Evolutionary conservation across 1,140 invertebrate genomes (phyloP).

Genomic region (Microplitis demolitor): DNA sequence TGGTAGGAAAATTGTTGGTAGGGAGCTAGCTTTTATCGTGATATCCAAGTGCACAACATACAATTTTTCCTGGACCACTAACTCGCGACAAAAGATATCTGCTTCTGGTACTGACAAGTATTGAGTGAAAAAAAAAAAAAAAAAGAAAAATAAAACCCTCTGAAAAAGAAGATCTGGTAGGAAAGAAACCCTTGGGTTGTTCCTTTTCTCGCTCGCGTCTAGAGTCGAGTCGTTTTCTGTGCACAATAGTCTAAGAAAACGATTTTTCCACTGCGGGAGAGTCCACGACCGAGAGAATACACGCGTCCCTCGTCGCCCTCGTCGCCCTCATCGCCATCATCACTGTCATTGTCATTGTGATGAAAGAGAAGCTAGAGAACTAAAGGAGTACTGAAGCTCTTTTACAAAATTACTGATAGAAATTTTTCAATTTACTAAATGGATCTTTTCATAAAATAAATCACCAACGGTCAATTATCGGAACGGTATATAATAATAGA

Average conservation of each 20-base stretch:
- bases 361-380: background rate
- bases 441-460: conserved; percentile 46
- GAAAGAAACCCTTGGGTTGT: conserved; percentile 31
- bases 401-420: conserved; percentile 53
- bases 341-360: conserved; percentile 1
- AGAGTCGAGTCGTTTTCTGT: conserved; percentile 13
- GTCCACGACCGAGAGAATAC: conserved; percentile 37
- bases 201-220: conserved; percentile 28
- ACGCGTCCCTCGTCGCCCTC: background rate
- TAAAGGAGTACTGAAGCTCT: background rate
- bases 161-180: conserved; percentile 26
- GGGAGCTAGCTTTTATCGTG: conserved; percentile 38
- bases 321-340: background rate
- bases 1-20: background rate
- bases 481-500: background rate
- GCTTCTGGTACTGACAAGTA: conserved; percentile 60
- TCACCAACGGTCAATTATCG: conserved; percentile 50
- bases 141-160: background rate
- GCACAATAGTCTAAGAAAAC: conserved; percentile 47
- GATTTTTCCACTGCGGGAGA: conserved; percentile 45
- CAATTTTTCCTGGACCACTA: conserved; percentile 59
- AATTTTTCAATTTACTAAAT: conserved; percentile 59
- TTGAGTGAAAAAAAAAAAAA: conserved; percentile 39
- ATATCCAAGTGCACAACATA: conserved; percentile 52
- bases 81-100: conserved; percentile 53